Percentiles rank a stretch among this genome's conserved stretches.
Conservation (phyloP, 2,888 invertebrate species). For the Watsonalla cultraria region DNA sequence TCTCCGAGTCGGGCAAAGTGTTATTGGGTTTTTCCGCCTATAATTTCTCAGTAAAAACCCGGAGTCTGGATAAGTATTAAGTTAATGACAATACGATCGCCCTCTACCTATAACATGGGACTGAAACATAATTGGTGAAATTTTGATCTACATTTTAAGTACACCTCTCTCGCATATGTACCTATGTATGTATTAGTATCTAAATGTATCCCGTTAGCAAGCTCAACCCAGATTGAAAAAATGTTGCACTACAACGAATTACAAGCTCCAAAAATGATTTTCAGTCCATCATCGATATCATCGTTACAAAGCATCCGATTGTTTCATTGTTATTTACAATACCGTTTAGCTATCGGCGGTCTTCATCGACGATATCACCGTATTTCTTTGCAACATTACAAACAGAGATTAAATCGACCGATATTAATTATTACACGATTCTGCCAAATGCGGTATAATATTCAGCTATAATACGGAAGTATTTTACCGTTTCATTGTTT, state of each 20-base stretch:
- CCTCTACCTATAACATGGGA: no score
- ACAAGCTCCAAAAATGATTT: neutral
- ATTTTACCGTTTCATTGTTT: neutral
- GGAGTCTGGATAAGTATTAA: no score
- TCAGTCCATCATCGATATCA: neutral
- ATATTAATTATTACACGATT: neutral
- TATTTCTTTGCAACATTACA: neutral
- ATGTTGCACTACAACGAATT: neutral
- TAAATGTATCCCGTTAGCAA: neutral
- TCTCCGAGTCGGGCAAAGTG: no score
- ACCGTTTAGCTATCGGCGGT: neutral
- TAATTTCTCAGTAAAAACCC: no score
- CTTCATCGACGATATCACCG: neutral
- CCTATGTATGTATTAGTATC: neutral
- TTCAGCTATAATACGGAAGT: neutral
- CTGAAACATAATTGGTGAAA: no score
- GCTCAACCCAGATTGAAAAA: neutral
- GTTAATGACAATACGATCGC: no score
- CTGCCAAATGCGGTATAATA: neutral
- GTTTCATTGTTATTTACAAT: conserved; percentile 3
- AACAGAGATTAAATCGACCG: neutral
- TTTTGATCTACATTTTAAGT: no score
- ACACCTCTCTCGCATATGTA: no score
- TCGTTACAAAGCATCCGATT: neutral
- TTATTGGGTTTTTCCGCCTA: no score